Conservation (phyloP, 2,113 vertebrate genomes). For the Ictalurus punctatus region DNA sequence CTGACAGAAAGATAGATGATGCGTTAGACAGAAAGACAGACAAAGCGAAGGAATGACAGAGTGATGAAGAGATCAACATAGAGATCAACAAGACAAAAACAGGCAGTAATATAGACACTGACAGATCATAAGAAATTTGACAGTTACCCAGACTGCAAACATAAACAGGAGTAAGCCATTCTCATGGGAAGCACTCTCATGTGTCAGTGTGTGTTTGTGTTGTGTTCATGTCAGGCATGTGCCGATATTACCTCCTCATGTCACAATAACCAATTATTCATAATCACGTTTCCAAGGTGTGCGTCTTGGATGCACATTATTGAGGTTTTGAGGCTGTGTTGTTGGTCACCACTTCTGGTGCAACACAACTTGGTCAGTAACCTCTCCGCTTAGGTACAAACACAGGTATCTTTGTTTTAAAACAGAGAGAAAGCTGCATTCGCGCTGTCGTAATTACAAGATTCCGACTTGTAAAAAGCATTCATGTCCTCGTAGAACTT, state of each 20-base stretch:
- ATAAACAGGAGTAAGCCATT: constrained; percentile 1
- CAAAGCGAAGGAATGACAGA: background rate
- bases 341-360: background rate
- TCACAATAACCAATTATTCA: background rate
- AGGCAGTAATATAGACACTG: background rate
- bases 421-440: no score
- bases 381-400: background rate
- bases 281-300: no score
- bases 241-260: background rate
- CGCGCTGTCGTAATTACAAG: no score
- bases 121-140: background rate
- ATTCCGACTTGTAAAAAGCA: no score
- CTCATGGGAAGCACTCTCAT: background rate
- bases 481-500: no score
- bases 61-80: background rate
- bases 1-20: background rate
- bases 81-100: background rate
- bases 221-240: background rate
- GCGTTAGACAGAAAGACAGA: background rate
- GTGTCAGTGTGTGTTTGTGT: constrained; percentile 17
- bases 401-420: no score
- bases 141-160: background rate
- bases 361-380: background rate
- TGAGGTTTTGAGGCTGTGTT: background rate
- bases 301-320: background rate